Percentiles rank a stretch among this genome's conserved stretches.
Evolutionary conservation across 2,113 vertebrate genomes (phyloP).

Genomic region (Rhinichthys klamathensis): DNA sequence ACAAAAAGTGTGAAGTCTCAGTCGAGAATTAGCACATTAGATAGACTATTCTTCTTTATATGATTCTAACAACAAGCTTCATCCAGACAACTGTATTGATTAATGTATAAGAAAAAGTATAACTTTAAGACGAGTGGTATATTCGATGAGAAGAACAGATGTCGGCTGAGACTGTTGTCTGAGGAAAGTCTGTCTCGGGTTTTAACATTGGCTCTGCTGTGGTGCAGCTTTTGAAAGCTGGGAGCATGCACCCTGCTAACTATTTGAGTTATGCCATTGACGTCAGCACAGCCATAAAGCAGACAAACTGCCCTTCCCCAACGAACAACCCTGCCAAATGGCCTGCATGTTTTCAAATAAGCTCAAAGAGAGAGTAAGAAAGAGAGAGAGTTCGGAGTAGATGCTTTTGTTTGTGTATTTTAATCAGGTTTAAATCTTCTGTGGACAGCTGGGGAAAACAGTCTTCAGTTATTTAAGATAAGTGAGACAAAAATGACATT

Average conservation of each 20-base stretch:
- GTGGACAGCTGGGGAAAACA: slow-evolving; percentile 50
- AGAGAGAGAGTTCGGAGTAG: slow-evolving; percentile 29
- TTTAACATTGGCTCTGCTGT: slow-evolving; percentile 74
- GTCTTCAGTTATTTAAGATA: slow-evolving; percentile 46
- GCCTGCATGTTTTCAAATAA: slow-evolving; percentile 75
- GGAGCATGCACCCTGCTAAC: slow-evolving; percentile 91
- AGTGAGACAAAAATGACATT: slow-evolving; percentile 36
- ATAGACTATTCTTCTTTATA: neutral
- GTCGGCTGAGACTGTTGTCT: slow-evolving; percentile 59
- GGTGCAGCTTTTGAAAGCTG: slow-evolving; percentile 83
- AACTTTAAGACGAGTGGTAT: neutral
- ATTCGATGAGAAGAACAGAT: slow-evolving; percentile 45
- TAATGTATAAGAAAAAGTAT: neutral
- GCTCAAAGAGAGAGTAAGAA: slow-evolving; percentile 40
- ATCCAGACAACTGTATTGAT: neutral
- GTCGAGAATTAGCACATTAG: neutral
- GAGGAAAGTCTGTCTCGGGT: slow-evolving; percentile 75
- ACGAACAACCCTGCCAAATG: slow-evolving; percentile 89
- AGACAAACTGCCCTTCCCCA: slow-evolving; percentile 92
- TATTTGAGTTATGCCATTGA: slow-evolving; percentile 99
- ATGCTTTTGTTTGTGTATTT: slow-evolving; percentile 52
- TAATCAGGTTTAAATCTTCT: slow-evolving; percentile 40
- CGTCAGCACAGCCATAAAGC: slow-evolving; percentile 99
- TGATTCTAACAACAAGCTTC: neutral
- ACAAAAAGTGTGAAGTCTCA: neutral